Conservation (phyloP, 2,113 vertebrate species). For the Gobius niger region DNA sequence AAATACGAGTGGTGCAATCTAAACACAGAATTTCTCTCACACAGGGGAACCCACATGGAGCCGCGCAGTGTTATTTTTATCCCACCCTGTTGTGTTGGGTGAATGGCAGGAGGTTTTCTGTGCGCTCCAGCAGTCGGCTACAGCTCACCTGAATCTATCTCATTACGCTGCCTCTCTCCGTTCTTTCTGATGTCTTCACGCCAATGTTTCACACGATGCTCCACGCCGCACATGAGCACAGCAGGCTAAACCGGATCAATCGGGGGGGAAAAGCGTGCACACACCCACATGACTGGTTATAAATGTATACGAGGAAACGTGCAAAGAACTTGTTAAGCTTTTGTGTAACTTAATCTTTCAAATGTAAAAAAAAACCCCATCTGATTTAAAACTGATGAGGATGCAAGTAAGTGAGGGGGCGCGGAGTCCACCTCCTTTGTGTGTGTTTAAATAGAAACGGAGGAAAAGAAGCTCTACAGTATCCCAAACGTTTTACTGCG, state of each 20-base stretch:
- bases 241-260: constrained; percentile 5
- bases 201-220: not conserved
- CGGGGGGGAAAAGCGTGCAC: not conserved
- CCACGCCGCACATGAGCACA: not conserved
- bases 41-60: not conserved
- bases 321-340: not conserved
- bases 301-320: not conserved
- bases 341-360: not conserved
- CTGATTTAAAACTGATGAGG: not conserved
- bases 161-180: not conserved
- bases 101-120: not conserved
- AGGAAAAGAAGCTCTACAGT: no score
- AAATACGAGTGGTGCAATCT: not conserved
- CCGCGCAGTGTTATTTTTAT: not conserved
- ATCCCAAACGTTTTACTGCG: no score
- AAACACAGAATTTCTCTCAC: not conserved
- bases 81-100: not conserved
- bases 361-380: not conserved
- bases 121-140: not conserved
- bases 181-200: constrained; percentile 4
- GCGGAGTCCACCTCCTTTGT: no score
- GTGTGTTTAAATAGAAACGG: no score
- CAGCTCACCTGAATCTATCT: constrained; percentile 3
- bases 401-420: no score
- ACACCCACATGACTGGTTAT: not conserved